Percentiles rank a stretch among this genome's conserved stretches.
Conservation (phyloP, 2,113 vertebrate genomes). For the Myrmecophaga tridactyla region DNA sequence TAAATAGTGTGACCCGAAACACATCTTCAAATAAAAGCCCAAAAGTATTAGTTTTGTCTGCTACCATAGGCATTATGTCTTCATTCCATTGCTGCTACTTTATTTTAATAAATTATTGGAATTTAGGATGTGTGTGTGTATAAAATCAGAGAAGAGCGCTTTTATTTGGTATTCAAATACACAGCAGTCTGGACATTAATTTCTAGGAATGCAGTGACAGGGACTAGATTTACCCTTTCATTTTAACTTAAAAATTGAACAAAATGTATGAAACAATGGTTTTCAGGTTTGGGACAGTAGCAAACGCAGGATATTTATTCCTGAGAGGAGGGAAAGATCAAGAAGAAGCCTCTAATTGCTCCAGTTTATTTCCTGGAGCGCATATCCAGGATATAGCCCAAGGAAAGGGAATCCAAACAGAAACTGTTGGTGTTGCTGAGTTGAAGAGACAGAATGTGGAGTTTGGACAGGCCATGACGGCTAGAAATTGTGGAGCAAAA, state of each 20-base stretch:
- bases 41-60: not conserved
- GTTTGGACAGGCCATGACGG: not conserved
- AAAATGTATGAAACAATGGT: not conserved
- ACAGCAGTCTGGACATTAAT: not conserved
- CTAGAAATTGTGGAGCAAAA: not conserved
- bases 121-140: not conserved
- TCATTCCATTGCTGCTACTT: not conserved
- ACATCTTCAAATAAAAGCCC: constrained; percentile 1
- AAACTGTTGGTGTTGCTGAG: not conserved
- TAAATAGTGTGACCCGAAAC: not conserved
- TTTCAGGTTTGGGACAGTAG: not conserved
- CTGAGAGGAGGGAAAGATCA: not conserved
- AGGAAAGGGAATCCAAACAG: not conserved
- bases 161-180: constrained; percentile 1
- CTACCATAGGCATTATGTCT: not conserved
- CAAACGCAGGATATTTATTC: not conserved
- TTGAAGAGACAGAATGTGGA: constrained; percentile 8
- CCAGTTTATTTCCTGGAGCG: not conserved
- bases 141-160: constrained; percentile 36
- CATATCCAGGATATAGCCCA: not conserved
- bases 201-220: not conserved
- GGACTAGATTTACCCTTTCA: not conserved
- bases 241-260: not conserved
- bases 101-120: not conserved
- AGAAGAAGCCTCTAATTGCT: not conserved